Evolutionary conservation across 1,140 invertebrate genomes (phyloP).

Genomic region (Brachystomella parvula): DNA sequence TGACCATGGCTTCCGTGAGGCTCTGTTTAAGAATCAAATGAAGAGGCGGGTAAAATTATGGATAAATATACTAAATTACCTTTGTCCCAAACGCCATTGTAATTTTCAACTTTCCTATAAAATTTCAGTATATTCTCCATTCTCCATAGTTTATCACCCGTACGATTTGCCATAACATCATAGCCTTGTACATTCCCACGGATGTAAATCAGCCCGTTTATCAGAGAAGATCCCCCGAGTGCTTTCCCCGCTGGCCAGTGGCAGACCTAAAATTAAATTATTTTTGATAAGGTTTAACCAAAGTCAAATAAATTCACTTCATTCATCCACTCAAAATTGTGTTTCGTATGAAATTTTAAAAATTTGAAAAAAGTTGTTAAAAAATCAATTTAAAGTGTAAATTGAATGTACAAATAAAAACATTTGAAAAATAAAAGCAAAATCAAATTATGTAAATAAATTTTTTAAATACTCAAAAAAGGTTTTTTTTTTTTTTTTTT

Average conservation of each 20-base stretch:
- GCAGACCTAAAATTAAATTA: slow-evolving; percentile 15
- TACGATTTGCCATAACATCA: slow-evolving; percentile 20
- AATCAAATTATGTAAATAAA: no score
- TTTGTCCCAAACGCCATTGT: slow-evolving; percentile 26
- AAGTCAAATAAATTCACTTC: neutral
- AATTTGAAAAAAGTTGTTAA: no score
- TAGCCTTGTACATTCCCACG: slow-evolving; percentile 45
- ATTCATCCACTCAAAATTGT: neutral
- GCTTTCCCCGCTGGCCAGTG: slow-evolving; percentile 45
- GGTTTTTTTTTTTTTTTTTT: no score
- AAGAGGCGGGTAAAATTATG: neutral
- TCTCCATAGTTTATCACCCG: slow-evolving; percentile 24
- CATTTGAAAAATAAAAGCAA: no score
- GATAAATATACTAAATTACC: no score
- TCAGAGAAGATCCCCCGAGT: slow-evolving; percentile 52
- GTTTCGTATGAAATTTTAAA: no score
- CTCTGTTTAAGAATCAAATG: no score
- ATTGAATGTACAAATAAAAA: no score
- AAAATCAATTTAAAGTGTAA: no score
- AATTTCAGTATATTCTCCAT: slow-evolving; percentile 28
- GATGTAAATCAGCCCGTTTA: slow-evolving; percentile 63
- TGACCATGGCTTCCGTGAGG: slow-evolving; percentile 22
- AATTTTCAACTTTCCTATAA: slow-evolving; percentile 29
- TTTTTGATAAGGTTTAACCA: no score
- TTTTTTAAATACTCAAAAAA: no score